A percentile compares a stretch with the other conserved stretches of the same genome.
Conservation (phyloP, 2,888 invertebrate species). For the Iselma pallidipennis region DNA sequence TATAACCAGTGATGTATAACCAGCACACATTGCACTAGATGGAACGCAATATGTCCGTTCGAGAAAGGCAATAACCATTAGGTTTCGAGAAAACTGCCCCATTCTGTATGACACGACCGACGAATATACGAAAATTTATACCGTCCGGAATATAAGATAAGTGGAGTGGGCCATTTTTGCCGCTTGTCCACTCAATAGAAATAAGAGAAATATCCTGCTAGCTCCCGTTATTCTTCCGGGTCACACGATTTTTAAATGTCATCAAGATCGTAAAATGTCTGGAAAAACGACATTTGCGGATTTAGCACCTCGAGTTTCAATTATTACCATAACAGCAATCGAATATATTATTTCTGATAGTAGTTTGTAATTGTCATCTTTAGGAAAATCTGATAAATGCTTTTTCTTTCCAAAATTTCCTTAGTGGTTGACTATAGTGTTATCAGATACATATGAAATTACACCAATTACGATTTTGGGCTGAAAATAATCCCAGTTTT, state of each 20-base stretch:
- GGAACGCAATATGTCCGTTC: constrained; percentile 64
- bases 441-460: no score
- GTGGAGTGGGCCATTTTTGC: constrained; percentile 37
- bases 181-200: constrained; percentile 20
- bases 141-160: constrained; percentile 51
- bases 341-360: no score
- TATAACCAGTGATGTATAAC: constrained; percentile 60
- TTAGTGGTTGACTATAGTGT: no score
- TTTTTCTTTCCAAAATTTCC: no score
- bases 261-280: background rate
- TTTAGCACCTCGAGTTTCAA: no score
- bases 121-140: constrained; percentile 65
- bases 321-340: no score
- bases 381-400: no score
- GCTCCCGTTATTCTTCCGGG: background rate
- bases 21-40: constrained; percentile 64
- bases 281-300: no score
- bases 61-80: constrained; percentile 67
- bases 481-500: constrained; percentile 7
- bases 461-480: no score
- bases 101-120: constrained; percentile 64
- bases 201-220: background rate
- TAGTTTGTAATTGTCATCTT: no score
- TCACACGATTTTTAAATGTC: background rate
- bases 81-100: constrained; percentile 65